A percentile compares a stretch with the other conserved stretches of the same genome.
Conservation (phyloP, 92 coral and sea anemone genomes). For the Zoanthus solanderi region DNA sequence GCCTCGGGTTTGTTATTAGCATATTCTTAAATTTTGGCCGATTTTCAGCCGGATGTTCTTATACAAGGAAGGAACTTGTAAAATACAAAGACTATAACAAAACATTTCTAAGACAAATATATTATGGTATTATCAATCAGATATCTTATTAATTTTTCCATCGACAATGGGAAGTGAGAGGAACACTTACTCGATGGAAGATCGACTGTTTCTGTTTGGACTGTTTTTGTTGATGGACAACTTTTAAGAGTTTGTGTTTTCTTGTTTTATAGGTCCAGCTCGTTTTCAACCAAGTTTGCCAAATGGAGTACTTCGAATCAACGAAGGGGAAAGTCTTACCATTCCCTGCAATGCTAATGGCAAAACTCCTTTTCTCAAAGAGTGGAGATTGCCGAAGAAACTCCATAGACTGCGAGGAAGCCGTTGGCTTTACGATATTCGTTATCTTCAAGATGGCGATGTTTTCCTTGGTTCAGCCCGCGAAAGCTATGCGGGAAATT, state of each 20-base stretch:
- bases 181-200: no score
- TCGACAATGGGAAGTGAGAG: no score
- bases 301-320: conserved; percentile 19
- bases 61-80: no score
- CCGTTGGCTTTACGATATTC: conserved; percentile 31
- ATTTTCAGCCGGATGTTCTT: no score
- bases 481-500: conserved; percentile 23
- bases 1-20: no score
- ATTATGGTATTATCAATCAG: no score
- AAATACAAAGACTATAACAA: no score
- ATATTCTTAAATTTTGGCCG: no score
- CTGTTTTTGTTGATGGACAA: background rate
- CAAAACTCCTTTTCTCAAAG: conserved; percentile 40
- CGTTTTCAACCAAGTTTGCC: conserved; percentile 7
- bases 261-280: conserved; percentile 18
- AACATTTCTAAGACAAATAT: no score
- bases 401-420: conserved; percentile 22
- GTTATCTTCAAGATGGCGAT: conserved; percentile 7
- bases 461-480: conserved; percentile 41
- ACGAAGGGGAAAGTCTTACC: conserved; percentile 21
- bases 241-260: background rate
- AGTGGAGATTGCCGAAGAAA: conserved; percentile 36
- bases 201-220: no score
- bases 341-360: conserved; percentile 23
- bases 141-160: no score